A percentile compares a stretch with the other conserved stretches of the same genome.
Conservation (phyloP, 2,888 invertebrate genomes). For the Cryptops parisi region DNA sequence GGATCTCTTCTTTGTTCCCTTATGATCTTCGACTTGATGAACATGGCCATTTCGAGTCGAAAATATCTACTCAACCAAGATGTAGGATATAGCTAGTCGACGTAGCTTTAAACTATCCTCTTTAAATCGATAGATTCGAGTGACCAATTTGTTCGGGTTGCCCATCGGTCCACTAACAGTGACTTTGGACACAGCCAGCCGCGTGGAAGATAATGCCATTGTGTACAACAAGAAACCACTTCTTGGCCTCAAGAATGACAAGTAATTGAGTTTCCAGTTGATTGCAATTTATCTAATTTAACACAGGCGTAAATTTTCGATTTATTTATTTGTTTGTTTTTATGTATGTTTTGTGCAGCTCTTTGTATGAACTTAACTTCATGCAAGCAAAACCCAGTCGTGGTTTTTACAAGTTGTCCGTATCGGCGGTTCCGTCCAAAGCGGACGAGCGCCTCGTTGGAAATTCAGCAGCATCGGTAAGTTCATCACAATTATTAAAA, state of each 20-base stretch:
- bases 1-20: too few relatives aligned
- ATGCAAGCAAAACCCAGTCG: conserved; percentile 60
- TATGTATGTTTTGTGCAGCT: conserved; percentile 32
- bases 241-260: conserved; percentile 5
- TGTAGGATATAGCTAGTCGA: too few relatives aligned
- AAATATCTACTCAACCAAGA: too few relatives aligned
- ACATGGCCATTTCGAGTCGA: too few relatives aligned
- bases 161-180: conserved; percentile 49
- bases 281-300: not conserved
- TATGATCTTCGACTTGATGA: too few relatives aligned
- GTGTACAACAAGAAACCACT: conserved; percentile 1
- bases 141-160: conserved; percentile 35
- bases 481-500: conserved; percentile 6
- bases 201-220: not conserved
- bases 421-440: conserved; percentile 51
- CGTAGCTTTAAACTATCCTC: not conserved
- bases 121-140: conserved; percentile 27
- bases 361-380: conserved; percentile 60
- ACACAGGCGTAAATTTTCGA: not conserved
- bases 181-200: conserved; percentile 56
- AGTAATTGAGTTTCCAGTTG: conserved; percentile 1
- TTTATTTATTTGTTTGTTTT: too few relatives aligned
- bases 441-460: conserved; percentile 42
- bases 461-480: conserved; percentile 38
- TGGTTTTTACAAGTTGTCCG: conserved; percentile 66